Evolutionary conservation across 2,113 vertebrate genomes (phyloP), one percentile per base, ranked within the genome.

Genomic region (Stictonetta naevosa): DNA sequence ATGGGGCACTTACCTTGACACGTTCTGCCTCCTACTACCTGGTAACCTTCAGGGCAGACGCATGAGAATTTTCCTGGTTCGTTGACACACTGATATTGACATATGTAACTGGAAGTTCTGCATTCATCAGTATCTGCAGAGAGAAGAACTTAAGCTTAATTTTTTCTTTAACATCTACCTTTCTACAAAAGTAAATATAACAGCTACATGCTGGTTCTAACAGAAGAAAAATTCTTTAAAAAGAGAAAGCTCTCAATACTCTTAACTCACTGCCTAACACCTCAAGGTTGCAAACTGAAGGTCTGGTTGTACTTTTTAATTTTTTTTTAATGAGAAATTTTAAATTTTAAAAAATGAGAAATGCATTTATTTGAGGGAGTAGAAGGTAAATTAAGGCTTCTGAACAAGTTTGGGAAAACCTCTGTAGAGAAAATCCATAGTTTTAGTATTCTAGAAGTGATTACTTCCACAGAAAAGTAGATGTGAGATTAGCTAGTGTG

Each of bases 1-100:
- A 36, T 44, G 78, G 60, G 55, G 79, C 60, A 76, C 97, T 96
- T 98, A 99, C 99, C 99, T 97, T 99, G 99, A 96, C 99, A 99
- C 55, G 98, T 98, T 96, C 99, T 98, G 93, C 98, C 98, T 96
- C 98, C 98, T 48, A 99, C 98, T 80, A 99, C 98, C 91, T 99
- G 98, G 96, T 99, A 99, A 89, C 99, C 99, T 44, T 99, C 98
- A 12, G 99, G 99, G 91, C 99, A 99, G 92, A 98, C 97, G 10
- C 99, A 99, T 2, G 98, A 98, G 96, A 99, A 99, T 92, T 98
- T 98, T 52, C 99, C 99, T 69, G 99, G 99, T 92, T 97, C 98
- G 34, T 99, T 99, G 68, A 99, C 98, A 96, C 99, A 99, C 62
- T 99, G 99, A 92, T 98, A 99, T 75, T 99, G 99, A 93, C 99